These are phyloP conservation scores for Porites lobata DNA, from an alignment of 92 coral and sea anemone genomes.

Conservation along the genomic window DNA sequence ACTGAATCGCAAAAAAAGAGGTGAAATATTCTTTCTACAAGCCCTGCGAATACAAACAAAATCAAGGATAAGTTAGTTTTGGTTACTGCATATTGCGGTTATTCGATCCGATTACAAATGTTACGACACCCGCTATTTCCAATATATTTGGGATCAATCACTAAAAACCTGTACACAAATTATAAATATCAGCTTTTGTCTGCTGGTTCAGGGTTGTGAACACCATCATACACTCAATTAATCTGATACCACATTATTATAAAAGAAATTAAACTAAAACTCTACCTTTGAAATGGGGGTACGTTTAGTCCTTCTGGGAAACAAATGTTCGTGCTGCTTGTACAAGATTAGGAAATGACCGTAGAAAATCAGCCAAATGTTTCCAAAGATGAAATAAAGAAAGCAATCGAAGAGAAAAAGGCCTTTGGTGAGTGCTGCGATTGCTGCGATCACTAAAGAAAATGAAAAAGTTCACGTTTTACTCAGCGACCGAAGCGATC, in stretches of 20 bases:
- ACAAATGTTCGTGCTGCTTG: not conserved
- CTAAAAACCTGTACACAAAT: not conserved
- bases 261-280: not conserved
- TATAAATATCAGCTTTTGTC: not conserved
- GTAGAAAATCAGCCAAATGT: not conserved
- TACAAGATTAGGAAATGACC: not conserved
- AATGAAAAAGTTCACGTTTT: no score
- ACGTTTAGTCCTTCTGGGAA: not conserved
- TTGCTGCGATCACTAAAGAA: not conserved
- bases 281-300: not conserved
- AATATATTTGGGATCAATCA: not conserved
- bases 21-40: no score
- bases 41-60: no score
- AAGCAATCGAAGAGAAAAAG: not conserved
- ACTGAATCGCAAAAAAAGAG: no score
- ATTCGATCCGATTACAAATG: no score
- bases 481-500: not conserved
- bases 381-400: no score
- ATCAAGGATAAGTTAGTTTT: no score
- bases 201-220: not conserved
- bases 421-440: not conserved
- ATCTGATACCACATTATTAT: not conserved
- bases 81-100: no score
- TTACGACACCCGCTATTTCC: not conserved
- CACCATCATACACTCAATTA: not conserved